These are phyloP conservation scores for Phataginus tetradactyla DNA, from an alignment of 2,797 vertebrate genomes.

Conservation along the genomic window DNA sequence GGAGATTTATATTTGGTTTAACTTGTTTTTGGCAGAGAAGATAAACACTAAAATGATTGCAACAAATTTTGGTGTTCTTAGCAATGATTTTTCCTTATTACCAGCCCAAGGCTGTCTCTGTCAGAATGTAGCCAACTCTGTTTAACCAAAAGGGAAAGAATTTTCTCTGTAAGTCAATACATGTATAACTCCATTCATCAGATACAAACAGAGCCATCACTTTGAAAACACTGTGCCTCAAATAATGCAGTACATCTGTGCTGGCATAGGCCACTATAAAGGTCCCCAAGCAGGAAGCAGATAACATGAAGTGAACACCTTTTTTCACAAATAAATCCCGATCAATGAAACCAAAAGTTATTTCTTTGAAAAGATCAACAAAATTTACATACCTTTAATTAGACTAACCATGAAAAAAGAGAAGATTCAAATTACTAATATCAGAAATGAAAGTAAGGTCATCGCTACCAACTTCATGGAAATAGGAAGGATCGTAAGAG, in stretches of 20 bases:
- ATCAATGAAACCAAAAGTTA: background rate
- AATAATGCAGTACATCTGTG: background rate
- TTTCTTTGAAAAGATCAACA: background rate
- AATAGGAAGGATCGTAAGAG: background rate
- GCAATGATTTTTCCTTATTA: conserved; percentile 41
- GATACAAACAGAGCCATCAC: background rate
- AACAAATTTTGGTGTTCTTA: conserved; percentile 19
- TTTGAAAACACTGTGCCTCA: background rate
- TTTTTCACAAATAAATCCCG: background rate
- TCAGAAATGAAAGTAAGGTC: background rate
- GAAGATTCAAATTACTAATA: background rate
- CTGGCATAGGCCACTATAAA: background rate
- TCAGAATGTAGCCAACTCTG: background rate
- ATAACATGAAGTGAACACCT: background rate
- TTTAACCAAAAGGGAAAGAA: conserved; percentile 39
- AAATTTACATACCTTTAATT: background rate
- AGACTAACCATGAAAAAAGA: background rate
- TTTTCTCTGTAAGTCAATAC: background rate
- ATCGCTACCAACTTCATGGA: background rate
- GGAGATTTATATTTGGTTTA: conserved; percentile 53
- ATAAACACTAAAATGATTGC: background rate
- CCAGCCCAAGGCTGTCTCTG: background rate
- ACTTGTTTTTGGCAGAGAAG: conserved; percentile 36
- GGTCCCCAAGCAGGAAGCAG: background rate
- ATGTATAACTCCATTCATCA: background rate